Percentiles rank a stretch among this genome's conserved stretches.
phyloP scores from a whole-genome alignment of 2,888 invertebrate genomes.

The Anarsia innoxiella region DNA sequence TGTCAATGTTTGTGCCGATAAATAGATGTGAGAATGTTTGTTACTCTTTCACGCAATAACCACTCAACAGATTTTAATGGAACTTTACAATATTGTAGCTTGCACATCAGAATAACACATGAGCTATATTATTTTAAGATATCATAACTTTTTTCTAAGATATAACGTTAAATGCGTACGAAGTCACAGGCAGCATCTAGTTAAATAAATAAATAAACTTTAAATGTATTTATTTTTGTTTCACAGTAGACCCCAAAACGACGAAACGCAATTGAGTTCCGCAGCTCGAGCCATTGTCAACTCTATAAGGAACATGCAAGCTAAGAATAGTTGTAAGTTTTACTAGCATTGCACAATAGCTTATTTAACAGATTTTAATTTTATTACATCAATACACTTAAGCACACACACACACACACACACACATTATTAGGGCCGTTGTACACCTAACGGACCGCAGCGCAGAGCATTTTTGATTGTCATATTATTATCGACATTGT shows the following conservation, averaged over 20 bases:
- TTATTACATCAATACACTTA: too few relatives aligned
- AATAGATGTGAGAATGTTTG: too few relatives aligned
- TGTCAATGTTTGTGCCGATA: too few relatives aligned
- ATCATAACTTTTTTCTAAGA: too few relatives aligned
- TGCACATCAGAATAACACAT: background rate
- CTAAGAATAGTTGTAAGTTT: slow-evolving; percentile 47
- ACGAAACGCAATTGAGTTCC: slow-evolving; percentile 41
- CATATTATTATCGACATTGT: too few relatives aligned
- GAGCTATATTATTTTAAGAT: background rate
- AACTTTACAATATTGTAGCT: background rate
- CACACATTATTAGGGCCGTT: too few relatives aligned
- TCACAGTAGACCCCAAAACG: slow-evolving; percentile 27
- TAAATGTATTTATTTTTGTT: background rate
- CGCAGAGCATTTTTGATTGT: too few relatives aligned
- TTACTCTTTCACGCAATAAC: background rate
- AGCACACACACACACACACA: too few relatives aligned
- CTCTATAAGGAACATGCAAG: slow-evolving; percentile 53
- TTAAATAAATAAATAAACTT: background rate
- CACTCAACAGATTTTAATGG: background rate
- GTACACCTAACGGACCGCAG: too few relatives aligned
- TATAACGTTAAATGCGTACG: background rate
- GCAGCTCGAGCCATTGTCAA: slow-evolving; percentile 60
- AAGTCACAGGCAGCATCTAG: background rate
- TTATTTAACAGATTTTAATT: too few relatives aligned
- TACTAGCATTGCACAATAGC: too few relatives aligned